phyloP scores from a whole-genome alignment of 2,888 invertebrate species.

The Drosophila mimetica region DNA sequence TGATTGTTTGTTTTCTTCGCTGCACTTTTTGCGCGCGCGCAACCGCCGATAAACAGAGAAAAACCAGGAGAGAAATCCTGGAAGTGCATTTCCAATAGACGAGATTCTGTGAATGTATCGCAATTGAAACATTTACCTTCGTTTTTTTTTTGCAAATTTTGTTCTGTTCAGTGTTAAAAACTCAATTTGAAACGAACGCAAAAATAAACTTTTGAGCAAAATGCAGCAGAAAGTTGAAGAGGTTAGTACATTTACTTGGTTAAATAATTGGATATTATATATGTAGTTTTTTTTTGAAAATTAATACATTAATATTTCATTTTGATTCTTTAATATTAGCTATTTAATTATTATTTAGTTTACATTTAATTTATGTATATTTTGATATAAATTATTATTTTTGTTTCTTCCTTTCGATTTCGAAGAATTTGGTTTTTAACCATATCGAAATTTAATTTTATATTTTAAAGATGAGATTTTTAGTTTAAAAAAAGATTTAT shows the following conservation, averaged over 20 bases:
- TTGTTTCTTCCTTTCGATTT: too few species aligned
- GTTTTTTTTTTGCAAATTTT: constrained; percentile 26
- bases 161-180: constrained; percentile 36
- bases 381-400: too few species aligned
- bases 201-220: constrained; percentile 28
- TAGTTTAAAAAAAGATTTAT: too few species aligned
- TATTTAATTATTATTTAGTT: too few species aligned
- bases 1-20: constrained; percentile 23
- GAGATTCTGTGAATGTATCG: constrained; percentile 5
- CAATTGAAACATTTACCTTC: constrained; percentile 21
- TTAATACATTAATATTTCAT: background rate
- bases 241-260: constrained; percentile 45
- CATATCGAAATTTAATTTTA: too few species aligned
- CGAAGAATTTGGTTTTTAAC: too few species aligned
- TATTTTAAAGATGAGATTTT: too few species aligned
- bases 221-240: constrained; percentile 72
- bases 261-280: too few species aligned
- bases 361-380: too few species aligned
- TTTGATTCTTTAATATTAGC: too few species aligned
- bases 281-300: too few species aligned
- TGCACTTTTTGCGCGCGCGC: constrained; percentile 34
- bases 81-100: constrained; percentile 8
- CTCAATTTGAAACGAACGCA: constrained; percentile 41
- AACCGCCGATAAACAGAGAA: constrained; percentile 6
- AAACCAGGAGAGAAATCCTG: constrained; percentile 6